Evolutionary conservation across 2,888 invertebrate species (phyloP).

Genomic region (Hanleya hanleyi): DNA sequence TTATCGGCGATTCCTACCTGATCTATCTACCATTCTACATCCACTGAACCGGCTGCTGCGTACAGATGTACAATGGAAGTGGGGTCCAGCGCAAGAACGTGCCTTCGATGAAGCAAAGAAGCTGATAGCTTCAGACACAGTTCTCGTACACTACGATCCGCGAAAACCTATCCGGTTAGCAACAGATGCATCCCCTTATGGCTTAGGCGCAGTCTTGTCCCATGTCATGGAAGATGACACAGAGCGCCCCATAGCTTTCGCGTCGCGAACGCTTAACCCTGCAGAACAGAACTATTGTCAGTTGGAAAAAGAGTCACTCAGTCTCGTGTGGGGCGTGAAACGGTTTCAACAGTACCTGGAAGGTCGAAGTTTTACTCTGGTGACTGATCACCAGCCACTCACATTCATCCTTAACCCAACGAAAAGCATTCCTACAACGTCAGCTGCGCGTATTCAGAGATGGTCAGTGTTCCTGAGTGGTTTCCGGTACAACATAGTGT

Average conservation of each 20-base stretch:
- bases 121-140: slow-evolving; percentile 32
- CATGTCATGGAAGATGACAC: slow-evolving; percentile 32
- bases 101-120: slow-evolving; percentile 44
- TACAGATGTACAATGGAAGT: slow-evolving; percentile 30
- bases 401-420: background rate
- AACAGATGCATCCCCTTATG: slow-evolving; percentile 69
- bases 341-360: background rate
- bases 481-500: background rate
- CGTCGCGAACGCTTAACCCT: slow-evolving; percentile 71
- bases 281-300: slow-evolving; percentile 69
- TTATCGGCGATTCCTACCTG: slow-evolving; percentile 16
- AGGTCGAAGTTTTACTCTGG: background rate
- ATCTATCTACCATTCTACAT: slow-evolving; percentile 12
- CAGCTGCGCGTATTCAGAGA: slow-evolving; percentile 1
- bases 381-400: background rate
- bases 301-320: slow-evolving; percentile 71
- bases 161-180: slow-evolving; percentile 58
- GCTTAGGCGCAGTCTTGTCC: slow-evolving; percentile 63
- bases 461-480: background rate
- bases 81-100: slow-evolving; percentile 19
- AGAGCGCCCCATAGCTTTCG: slow-evolving; percentile 69
- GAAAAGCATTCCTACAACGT: background rate
- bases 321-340: slow-evolving; percentile 62
- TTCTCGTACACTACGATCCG: slow-evolving; percentile 63
- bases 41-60: slow-evolving; percentile 22